These are phyloP conservation scores for Galeruca laticollis DNA, from an alignment of 2,888 invertebrate genomes.

Conservation along the genomic window DNA sequence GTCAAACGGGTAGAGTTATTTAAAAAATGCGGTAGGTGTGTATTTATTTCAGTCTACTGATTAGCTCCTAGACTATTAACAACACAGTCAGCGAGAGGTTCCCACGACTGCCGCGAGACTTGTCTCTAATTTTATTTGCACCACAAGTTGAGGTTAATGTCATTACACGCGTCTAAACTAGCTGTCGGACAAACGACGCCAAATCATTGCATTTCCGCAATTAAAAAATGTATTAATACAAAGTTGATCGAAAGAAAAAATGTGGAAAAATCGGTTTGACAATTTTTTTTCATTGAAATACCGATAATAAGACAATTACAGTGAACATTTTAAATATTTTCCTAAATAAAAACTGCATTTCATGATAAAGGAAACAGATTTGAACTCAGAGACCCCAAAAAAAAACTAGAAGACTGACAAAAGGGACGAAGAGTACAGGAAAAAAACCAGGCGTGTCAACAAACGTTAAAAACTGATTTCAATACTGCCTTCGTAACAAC, in stretches of 20 bases:
- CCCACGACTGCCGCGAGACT: conserved; percentile 50
- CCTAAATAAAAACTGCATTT: too few relatives aligned
- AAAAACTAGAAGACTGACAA: too few relatives aligned
- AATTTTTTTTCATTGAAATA: too few relatives aligned
- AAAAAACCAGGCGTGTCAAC: too few relatives aligned
- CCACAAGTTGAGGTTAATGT: conserved; percentile 54
- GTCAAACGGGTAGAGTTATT: background rate
- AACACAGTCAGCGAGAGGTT: conserved; percentile 42
- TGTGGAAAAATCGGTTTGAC: too few relatives aligned
- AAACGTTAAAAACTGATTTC: too few relatives aligned
- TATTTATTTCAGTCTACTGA: background rate
- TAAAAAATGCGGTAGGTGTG: background rate
- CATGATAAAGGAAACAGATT: too few relatives aligned
- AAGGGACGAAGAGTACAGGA: too few relatives aligned
- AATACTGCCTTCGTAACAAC: too few relatives aligned
- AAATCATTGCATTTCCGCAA: conserved; percentile 23
- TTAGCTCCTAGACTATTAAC: conserved; percentile 4
- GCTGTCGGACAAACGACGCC: conserved; percentile 23
- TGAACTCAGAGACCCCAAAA: too few relatives aligned
- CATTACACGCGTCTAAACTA: conserved; percentile 46
- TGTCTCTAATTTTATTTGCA: conserved; percentile 53
- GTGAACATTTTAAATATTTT: too few relatives aligned
- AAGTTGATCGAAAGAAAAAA: background rate
- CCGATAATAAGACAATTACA: too few relatives aligned
- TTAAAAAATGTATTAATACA: conserved; percentile 6